These are phyloP conservation scores for Gracilinanus agilis DNA, from an alignment of 2,113 vertebrate species.

Conservation along the genomic window DNA sequence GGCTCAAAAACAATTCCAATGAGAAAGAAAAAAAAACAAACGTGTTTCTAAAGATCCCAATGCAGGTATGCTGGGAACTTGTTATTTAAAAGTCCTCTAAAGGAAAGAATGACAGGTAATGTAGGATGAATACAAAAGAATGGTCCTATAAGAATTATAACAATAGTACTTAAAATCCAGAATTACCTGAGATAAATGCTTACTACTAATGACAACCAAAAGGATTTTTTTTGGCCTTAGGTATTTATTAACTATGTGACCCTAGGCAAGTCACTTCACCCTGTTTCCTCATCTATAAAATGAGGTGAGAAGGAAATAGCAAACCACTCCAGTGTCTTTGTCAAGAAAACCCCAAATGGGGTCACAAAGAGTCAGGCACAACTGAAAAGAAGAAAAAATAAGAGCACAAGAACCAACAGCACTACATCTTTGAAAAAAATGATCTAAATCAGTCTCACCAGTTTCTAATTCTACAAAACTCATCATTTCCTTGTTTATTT, in stretches of 20 bases:
- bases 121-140: background rate
- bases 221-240: background rate
- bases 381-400: conserved; percentile 43
- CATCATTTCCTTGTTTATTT: conserved; percentile 29
- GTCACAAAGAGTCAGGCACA: background rate
- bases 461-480: conserved; percentile 54
- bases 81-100: background rate
- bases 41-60: background rate
- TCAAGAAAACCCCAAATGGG: background rate
- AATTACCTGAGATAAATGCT: background rate
- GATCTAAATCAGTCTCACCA: conserved; percentile 54
- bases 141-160: background rate
- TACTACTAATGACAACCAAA: background rate
- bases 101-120: background rate
- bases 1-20: background rate
- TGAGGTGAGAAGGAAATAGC: background rate
- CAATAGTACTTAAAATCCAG: background rate
- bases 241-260: background rate
- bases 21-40: background rate
- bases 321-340: background rate
- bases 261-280: background rate
- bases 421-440: conserved; percentile 46
- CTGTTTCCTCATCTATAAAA: background rate
- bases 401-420: conserved; percentile 27
- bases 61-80: background rate